Evolutionary conservation across 2,797 vertebrate species (phyloP), one percentile per base, ranked within the genome.

Genomic region (Delichon dasypus): DNA sequence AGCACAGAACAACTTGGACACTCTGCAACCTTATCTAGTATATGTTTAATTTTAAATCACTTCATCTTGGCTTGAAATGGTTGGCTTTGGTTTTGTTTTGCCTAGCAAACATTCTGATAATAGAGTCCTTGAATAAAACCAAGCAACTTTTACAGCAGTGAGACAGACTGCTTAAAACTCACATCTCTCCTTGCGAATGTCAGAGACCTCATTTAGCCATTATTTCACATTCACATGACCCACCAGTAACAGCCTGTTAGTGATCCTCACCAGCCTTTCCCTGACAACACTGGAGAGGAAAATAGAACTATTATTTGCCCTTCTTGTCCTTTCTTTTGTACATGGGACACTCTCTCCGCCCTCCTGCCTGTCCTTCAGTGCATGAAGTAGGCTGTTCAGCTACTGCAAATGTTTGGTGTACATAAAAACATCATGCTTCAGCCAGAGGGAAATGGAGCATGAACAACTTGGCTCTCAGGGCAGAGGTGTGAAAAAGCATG

Each of bases 271-370:
- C 57, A 87, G 75, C n/a, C 75, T 85, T 83, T 65, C 72, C 61
- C 81, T 83, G 68, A 76, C 87, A 94, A 89, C 78, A n/a, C 32
- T 48, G 19, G 42, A 83, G 66, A 94, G 54, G 30, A 91, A 91
- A 90, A 80, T 0, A 90, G 66, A 89, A 79, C 38, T 54, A 38
- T 45, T 82, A 40, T 79, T 93, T 80, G 54, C 30, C 66, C 57
- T 84, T 81, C 42, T 78, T 0, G 0, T 84, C n/a, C 54, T 81
- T 55, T 82, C 51, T 82, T 85, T 91, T 67, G 9, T 66, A 51
- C 48, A 11, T 26, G 16, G 85, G n/a, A 80, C n/a, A 40, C 44
- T 67, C 30, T 34, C 44, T 76, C 29, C 92, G 32, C 50, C 68
- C 36, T 91, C 32, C 45, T 71, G 45, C 26, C 29, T 80, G n/a